Percentiles rank a stretch among this genome's conserved stretches.
These are phyloP conservation scores for Oncorhynchus keta DNA, from an alignment of 2,113 vertebrate genomes.

Conservation along the genomic window DNA sequence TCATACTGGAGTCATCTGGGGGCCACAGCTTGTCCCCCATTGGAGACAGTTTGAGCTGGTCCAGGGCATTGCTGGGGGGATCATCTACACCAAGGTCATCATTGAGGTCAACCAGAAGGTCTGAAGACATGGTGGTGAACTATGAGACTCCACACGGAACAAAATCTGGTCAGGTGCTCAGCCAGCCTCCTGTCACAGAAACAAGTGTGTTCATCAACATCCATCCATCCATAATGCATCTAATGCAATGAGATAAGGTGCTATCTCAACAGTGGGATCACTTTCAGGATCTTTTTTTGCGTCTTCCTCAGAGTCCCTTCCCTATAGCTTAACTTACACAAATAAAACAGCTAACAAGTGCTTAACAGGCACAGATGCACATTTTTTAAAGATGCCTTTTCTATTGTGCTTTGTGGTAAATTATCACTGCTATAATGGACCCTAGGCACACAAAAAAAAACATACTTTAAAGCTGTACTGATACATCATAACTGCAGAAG, in stretches of 20 bases:
- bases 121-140: constrained; percentile 75
- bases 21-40: constrained; percentile 89
- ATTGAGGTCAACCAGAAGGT: constrained; percentile 84
- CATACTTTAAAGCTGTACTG: not conserved
- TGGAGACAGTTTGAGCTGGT: constrained; percentile 86
- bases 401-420: not conserved
- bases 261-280: not conserved
- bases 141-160: not conserved
- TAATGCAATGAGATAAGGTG: not conserved
- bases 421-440: not conserved
- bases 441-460: not conserved
- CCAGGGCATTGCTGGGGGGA: constrained; percentile 78
- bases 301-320: not conserved
- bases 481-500: not conserved
- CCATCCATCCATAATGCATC: not conserved
- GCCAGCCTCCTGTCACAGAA: not conserved
- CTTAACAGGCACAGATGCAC: too few species aligned
- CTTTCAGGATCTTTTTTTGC: not conserved
- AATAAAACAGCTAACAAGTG: too few species aligned
- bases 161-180: not conserved
- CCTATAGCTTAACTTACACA: too few species aligned
- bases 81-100: constrained; percentile 81
- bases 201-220: not conserved
- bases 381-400: too few species aligned
- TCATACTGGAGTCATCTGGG: constrained; percentile 76